Evolutionary conservation across 2,888 invertebrate species (phyloP).

Genomic region (Diaprepes abbreviatus): DNA sequence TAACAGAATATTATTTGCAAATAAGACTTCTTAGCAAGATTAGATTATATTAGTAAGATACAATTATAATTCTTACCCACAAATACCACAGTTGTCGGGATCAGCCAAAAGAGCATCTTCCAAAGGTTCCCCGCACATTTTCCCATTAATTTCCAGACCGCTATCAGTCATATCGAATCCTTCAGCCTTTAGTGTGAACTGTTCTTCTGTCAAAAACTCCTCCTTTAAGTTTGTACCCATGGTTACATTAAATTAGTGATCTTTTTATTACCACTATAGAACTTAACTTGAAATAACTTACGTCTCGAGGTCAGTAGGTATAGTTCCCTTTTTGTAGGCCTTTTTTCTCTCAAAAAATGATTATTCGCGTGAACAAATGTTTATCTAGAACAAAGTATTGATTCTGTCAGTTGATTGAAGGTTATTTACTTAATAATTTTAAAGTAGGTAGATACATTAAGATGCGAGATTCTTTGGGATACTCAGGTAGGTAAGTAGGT

Average conservation of each 20-base stretch:
- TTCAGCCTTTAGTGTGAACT: slow-evolving; percentile 57
- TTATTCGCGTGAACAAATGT: slow-evolving; percentile 62
- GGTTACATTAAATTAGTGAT: slow-evolving; percentile 52
- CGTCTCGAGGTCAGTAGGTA: slow-evolving; percentile 9
- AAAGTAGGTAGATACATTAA: not conserved
- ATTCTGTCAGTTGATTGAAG: slow-evolving; percentile 23
- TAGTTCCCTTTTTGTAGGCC: slow-evolving; percentile 58
- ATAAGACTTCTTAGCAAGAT: too few relatives aligned
- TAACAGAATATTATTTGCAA: too few relatives aligned
- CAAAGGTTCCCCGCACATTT: slow-evolving; percentile 63
- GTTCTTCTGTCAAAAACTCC: slow-evolving; percentile 29
- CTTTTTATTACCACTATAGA: slow-evolving; percentile 50
- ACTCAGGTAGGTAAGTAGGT: not conserved
- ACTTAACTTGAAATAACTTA: slow-evolving; percentile 48
- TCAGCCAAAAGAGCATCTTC: slow-evolving; percentile 66
- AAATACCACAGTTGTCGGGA: slow-evolving; percentile 67
- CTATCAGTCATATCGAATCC: slow-evolving; percentile 62
- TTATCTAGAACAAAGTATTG: slow-evolving; percentile 60
- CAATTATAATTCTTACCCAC: slow-evolving; percentile 61
- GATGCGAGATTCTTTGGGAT: not conserved
- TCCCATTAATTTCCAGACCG: slow-evolving; percentile 63
- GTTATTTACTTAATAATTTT: not conserved
- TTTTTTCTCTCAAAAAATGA: slow-evolving; percentile 59
- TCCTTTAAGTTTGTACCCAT: slow-evolving; percentile 58
- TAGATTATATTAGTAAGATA: too few relatives aligned